Evolutionary conservation across 2,888 invertebrate genomes (phyloP).

Genomic region (Euzophera pinguis): DNA sequence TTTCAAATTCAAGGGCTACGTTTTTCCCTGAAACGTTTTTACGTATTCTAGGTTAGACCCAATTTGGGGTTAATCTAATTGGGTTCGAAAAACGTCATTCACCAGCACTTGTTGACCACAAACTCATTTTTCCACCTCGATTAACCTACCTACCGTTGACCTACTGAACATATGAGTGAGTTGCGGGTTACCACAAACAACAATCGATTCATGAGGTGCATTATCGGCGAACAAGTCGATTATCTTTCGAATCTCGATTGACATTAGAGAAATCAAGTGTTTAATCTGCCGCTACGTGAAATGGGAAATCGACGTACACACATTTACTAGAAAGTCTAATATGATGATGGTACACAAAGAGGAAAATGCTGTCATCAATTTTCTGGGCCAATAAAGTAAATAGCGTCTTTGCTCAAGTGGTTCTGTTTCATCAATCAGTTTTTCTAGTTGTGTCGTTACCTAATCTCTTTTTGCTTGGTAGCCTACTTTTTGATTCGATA

Average conservation of each 20-base stretch:
- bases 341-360: background rate
- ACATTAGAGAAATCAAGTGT: conserved; percentile 10
- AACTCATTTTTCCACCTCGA: conserved; percentile 23
- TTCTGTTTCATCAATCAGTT: too few species aligned
- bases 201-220: background rate
- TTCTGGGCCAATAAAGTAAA: too few species aligned
- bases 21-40: too few species aligned
- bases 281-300: conserved; percentile 5
- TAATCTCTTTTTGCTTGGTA: too few species aligned
- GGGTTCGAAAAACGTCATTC: background rate
- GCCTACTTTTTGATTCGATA: too few species aligned
- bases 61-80: background rate
- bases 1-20: too few species aligned
- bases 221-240: background rate
- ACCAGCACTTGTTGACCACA: conserved; percentile 11
- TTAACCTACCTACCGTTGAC: conserved; percentile 23
- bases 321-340: background rate
- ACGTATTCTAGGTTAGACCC: too few species aligned
- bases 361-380: background rate
- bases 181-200: conserved; percentile 4
- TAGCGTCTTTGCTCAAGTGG: too few species aligned
- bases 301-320: conserved; percentile 6
- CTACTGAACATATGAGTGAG: conserved; percentile 2
- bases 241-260: conserved; percentile 6
- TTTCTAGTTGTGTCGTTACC: too few species aligned